phyloP scores from a whole-genome alignment of 2,888 invertebrate genomes.

The Nebria brevicollis region DNA sequence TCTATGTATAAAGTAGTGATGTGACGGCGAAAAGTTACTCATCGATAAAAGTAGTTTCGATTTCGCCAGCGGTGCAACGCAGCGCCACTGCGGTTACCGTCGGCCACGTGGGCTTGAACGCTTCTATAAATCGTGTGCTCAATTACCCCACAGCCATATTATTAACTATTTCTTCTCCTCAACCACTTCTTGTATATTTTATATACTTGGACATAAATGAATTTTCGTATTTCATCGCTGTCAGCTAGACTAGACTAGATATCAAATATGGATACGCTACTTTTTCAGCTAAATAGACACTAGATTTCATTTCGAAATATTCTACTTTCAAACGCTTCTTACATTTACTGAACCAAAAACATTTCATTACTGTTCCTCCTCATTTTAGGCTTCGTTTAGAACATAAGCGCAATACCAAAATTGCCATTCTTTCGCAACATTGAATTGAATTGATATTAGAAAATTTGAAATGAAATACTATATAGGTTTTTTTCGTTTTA shows the following conservation, averaged over 20 bases:
- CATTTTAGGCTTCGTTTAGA: no score
- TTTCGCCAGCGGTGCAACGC: not conserved
- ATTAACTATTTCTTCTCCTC: not conserved
- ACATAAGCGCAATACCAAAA: no score
- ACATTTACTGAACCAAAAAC: no score
- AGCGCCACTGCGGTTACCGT: not conserved
- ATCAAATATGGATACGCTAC: not conserved
- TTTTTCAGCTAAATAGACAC: not conserved
- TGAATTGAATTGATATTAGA: no score
- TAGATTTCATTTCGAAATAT: no score
- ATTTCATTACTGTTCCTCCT: no score
- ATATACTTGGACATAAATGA: not conserved
- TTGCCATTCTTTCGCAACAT: no score
- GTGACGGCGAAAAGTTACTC: not conserved
- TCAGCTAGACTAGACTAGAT: constrained; percentile 1
- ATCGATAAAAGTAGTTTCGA: not conserved
- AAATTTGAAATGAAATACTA: no score
- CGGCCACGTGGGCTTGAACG: not conserved
- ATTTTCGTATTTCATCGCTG: not conserved
- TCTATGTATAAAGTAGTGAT: not conserved
- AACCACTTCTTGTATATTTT: not conserved
- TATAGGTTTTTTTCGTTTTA: no score
- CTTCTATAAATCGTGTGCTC: not conserved
- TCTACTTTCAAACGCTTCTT: no score
- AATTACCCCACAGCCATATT: not conserved